Percentiles rank a stretch among this genome's conserved stretches.
phyloP scores from a whole-genome alignment of 1,140 invertebrate species.

The Leguminivora glycinivorella region DNA sequence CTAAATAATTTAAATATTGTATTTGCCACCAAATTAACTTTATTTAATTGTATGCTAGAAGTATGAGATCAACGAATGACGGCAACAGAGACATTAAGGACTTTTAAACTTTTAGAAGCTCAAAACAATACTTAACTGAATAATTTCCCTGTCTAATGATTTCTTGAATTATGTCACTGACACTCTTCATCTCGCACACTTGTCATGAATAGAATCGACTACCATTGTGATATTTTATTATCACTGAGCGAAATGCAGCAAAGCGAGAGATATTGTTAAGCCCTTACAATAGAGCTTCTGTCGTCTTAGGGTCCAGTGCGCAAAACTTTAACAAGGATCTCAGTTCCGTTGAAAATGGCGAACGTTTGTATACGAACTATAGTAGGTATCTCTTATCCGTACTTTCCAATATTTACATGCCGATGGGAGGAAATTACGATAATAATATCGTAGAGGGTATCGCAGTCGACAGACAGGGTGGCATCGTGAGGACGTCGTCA shows the following conservation, averaged over 20 bases:
- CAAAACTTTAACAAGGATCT: conserved; percentile 67
- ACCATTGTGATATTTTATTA: conserved; percentile 78
- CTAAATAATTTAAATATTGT: no score
- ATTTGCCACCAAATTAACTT: neutral
- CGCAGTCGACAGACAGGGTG: conserved; percentile 30
- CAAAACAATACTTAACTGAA: conserved; percentile 54
- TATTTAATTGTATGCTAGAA: conserved; percentile 1
- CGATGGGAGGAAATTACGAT: conserved; percentile 12
- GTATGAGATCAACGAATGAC: conserved; percentile 13
- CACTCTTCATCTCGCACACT: conserved; percentile 71
- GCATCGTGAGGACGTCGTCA: conserved; percentile 34
- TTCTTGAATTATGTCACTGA: conserved; percentile 71
- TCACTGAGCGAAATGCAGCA: conserved; percentile 72
- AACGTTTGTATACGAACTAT: neutral
- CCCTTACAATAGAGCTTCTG: conserved; percentile 69
- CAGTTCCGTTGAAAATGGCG: conserved; percentile 47
- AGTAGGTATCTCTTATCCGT: conserved; percentile 8
- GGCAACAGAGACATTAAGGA: conserved; percentile 19
- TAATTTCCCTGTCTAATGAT: conserved; percentile 68
- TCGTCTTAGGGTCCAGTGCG: conserved; percentile 67
- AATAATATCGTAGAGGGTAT: conserved; percentile 12
- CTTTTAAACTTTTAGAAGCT: conserved; percentile 37
- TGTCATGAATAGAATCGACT: conserved; percentile 76
- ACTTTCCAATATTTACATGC: neutral
- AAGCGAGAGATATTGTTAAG: conserved; percentile 73